Evolutionary conservation across 2,113 vertebrate species (phyloP), one percentile per base, ranked within the genome.

Genomic region (Callaeas wilsoni): DNA sequence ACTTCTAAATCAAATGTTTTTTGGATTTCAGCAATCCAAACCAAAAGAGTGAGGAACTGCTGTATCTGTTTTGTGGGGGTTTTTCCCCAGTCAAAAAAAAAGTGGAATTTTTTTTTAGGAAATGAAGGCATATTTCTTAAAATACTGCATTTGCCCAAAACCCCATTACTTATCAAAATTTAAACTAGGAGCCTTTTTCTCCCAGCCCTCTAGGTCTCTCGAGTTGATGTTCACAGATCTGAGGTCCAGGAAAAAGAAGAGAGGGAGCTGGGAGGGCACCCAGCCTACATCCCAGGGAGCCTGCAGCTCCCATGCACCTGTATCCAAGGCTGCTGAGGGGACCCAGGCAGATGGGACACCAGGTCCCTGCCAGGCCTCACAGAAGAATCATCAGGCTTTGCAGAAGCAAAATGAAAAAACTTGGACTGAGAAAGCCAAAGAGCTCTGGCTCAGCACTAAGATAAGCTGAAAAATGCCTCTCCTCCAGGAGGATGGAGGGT

Each of bases 231-330:
- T 68, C 46, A 75, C 47, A 71, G 35, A 47, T 41, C 12, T 25
- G 68, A 84, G 30, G 21, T 41, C 25, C 35, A 68, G 33, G 32
- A 63, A 23, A n/a, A 50, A 59, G 7, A 64, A 32, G 55, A 73
- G 55, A 68, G 3, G 50, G 53, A 76, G 56, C 30, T 18, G 16
- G 0, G 7, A 83, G 64, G 16, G 41, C 29, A 64, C 44, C 49
- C 68, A 81, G 59, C 5, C 53, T 57, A 7, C 0, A 0, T 53
- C 29, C 10, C 7, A 4, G 1, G 8, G 84, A 44, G 33, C 60
- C 78, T 29, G 1, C 8, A 12, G 41, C 56, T 83, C 37, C 82
- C 20, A 6, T 1, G 9, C 6, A 8, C 15, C 55, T n/a, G 37
- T 32, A 30, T 41, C 46, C 39, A 56, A 16, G 17, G 82, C 53